Conservation (phyloP, 2,113 vertebrate species). For the Parotia lawesii region DNA sequence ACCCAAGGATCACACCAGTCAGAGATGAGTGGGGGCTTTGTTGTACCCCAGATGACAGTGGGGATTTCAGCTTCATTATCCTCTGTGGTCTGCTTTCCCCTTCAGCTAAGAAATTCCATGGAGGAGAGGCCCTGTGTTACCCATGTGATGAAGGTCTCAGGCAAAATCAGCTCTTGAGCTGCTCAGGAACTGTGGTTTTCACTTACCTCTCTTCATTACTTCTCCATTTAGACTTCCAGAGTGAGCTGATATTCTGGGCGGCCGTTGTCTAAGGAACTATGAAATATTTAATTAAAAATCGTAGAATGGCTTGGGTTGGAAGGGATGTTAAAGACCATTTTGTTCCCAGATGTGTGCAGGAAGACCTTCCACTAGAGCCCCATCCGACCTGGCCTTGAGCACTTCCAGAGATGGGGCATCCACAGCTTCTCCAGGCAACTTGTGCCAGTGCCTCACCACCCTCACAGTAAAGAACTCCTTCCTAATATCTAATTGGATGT, state of each 20-base stretch:
- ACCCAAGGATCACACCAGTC: background rate
- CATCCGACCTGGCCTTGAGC: background rate
- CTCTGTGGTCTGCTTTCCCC: background rate
- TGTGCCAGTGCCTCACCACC: background rate
- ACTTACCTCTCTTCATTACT: background rate
- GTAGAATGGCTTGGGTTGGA: background rate
- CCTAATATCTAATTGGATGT: background rate
- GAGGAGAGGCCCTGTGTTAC: background rate
- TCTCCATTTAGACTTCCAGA: background rate
- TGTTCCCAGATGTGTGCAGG: background rate
- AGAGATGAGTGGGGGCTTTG: background rate
- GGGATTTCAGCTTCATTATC: background rate
- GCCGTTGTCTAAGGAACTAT: background rate
- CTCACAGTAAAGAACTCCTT: background rate
- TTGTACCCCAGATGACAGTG: background rate
- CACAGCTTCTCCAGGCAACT: background rate
- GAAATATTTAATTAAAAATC: background rate
- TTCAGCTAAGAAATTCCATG: background rate
- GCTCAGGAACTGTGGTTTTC: background rate
- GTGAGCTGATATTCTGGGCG: background rate
- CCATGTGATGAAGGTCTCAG: rapidly evolving
- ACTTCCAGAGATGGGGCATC: background rate
- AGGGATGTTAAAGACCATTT: background rate
- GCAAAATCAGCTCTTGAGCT: background rate
- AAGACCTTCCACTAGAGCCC: background rate